phyloP scores from a whole-genome alignment of 92 coral and sea anemone species.

The Epizoanthus ramosus region DNA sequence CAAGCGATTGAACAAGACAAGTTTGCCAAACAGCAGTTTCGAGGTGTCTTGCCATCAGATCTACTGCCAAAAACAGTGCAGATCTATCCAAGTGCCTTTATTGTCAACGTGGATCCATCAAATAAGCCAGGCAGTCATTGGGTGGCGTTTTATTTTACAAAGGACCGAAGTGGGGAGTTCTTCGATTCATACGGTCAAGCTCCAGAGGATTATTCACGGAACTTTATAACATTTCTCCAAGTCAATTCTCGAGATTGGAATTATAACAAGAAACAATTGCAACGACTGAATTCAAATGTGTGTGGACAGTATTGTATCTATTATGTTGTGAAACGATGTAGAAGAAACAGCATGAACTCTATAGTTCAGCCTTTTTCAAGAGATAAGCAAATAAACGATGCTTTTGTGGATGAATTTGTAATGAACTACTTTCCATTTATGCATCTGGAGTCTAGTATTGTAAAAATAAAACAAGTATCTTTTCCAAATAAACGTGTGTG shows the following conservation, averaged over 20 bases:
- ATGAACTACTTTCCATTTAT: slow-evolving; percentile 11
- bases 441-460: neutral
- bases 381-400: slow-evolving; percentile 44
- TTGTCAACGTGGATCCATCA: slow-evolving; percentile 35
- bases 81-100: slow-evolving; percentile 31
- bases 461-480: neutral
- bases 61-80: slow-evolving; percentile 28
- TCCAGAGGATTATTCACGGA: slow-evolving; percentile 32
- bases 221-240: slow-evolving; percentile 41
- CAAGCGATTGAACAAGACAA: slow-evolving; percentile 29
- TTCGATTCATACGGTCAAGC: slow-evolving; percentile 55
- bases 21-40: slow-evolving; percentile 28
- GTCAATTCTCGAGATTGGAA: slow-evolving; percentile 31
- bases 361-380: slow-evolving; percentile 44
- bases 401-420: slow-evolving; percentile 52
- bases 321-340: slow-evolving; percentile 38
- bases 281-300: slow-evolving; percentile 49
- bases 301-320: slow-evolving; percentile 65
- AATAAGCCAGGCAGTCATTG: slow-evolving; percentile 46
- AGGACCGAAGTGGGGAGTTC: slow-evolving; percentile 53
- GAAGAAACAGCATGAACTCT: slow-evolving; percentile 36
- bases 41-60: slow-evolving; percentile 41
- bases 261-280: slow-evolving; percentile 49
- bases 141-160: slow-evolving; percentile 11
- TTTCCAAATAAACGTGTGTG: neutral